Evolutionary conservation across 2,113 vertebrate species (phyloP), one percentile per base, ranked within the genome.

Genomic region (Chelonoidis abingdonii): DNA sequence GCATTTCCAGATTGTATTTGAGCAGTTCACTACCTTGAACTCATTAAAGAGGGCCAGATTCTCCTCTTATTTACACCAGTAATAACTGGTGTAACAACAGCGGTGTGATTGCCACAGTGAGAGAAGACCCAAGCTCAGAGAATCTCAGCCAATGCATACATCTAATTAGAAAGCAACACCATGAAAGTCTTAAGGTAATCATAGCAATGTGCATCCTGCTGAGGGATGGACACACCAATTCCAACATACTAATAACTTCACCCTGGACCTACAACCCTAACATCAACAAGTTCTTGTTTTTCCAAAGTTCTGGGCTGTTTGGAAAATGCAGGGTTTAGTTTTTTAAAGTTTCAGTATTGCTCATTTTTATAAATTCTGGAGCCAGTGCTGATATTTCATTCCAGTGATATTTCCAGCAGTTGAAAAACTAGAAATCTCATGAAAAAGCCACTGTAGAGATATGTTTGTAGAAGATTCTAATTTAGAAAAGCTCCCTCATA

Each of bases 311-410:
- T 84, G 9, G 65, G 13, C 12, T 69, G 2, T 78, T 24, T 80
- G 31, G 35, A 86, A 84, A 76, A 80, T 90, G 2, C 0, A 47
- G 76, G 88, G 84, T 41, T 56, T 13, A 0, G 0, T 4, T 72
- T 24, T 54, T 62, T 47, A 1, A 3, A 6, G 13, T 16, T 2
- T 29, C 44, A 9, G 0, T 62, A 2, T 1, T 69, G 1, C 56
- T 84, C 21, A 83, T 93, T 38, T 72, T 92, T 93, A 91, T 8
- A 86, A 81, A 81, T 84, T 49, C 25, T 53, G 27, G 12, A 79
- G 80, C 3, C 13, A 62, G 6, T 6, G 3, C 0, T 79, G 25
- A 12, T 49, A 54, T 6, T n/a, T 92, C 82, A 54, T 57, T 65
- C 31, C 75, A 9, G 14, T 54, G 79, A 69, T 57, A 69, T 4